These are phyloP conservation scores for Hylyphantes graminicola DNA, from an alignment of 1,140 invertebrate species.

Conservation along the genomic window DNA sequence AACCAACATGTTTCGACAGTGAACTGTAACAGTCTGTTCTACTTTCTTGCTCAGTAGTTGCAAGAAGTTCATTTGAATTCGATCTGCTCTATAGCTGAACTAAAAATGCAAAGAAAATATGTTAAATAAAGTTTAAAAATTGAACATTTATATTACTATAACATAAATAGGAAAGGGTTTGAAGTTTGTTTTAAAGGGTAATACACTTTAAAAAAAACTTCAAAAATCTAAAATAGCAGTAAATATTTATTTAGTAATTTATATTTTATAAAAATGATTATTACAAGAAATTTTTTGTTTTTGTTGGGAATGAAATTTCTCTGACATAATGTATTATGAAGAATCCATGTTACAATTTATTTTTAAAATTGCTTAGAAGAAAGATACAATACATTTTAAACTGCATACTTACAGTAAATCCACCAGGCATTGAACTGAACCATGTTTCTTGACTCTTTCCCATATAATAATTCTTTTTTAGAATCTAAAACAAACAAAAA, in stretches of 20 bases:
- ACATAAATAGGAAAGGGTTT: not conserved
- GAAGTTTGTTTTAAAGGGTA: too few relatives aligned
- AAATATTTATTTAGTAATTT: too few relatives aligned
- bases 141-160: not conserved
- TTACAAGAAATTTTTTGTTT: too few relatives aligned
- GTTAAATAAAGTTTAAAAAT: not conserved
- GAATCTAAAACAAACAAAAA: constrained; percentile 61
- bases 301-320: too few relatives aligned
- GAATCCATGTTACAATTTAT: too few relatives aligned
- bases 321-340: too few relatives aligned
- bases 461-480: constrained; percentile 63
- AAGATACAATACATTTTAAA: too few relatives aligned
- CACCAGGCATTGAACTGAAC: constrained; percentile 65
- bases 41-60: constrained; percentile 81
- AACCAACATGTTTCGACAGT: constrained; percentile 84
- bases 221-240: too few relatives aligned
- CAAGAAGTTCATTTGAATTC: constrained; percentile 83
- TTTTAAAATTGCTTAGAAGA: too few relatives aligned
- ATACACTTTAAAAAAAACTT: not conserved
- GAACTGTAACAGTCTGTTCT: constrained; percentile 86
- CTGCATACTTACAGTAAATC: constrained; percentile 62
- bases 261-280: too few relatives aligned
- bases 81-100: constrained; percentile 87
- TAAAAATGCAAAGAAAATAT: constrained; percentile 68
- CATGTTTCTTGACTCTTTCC: constrained; percentile 63